phyloP scores from a whole-genome alignment of 1,140 invertebrate genomes.

The Drosophila parabipectinata region DNA sequence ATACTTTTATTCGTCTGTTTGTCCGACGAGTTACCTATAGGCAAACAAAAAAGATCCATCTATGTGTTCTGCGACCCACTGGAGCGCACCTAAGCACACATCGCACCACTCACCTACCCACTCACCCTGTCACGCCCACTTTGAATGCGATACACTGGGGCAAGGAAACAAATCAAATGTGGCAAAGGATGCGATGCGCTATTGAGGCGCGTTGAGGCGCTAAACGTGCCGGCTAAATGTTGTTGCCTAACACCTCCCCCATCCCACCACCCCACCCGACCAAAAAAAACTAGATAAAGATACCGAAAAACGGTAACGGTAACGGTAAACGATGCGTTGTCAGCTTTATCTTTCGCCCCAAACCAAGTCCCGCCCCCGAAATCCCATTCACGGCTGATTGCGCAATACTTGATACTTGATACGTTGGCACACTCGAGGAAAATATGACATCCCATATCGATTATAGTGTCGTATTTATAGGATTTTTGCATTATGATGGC shows the following conservation, averaged over 20 bases:
- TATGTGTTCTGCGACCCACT: conserved; percentile 6
- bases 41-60: conserved; percentile 11
- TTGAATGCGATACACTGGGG: neutral
- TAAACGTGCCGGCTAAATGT: conserved; percentile 69
- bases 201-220: conserved; percentile 45
- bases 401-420: conserved; percentile 15
- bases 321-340: conserved; percentile 20
- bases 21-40: conserved; percentile 11
- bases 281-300: conserved; percentile 15
- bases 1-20: conserved; percentile 6
- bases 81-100: conserved; percentile 41
- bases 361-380: neutral
- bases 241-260: conserved; percentile 15
- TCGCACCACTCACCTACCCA: conserved; percentile 7
- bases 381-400: conserved; percentile 17
- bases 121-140: neutral
- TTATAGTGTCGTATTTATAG: neutral
- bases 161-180: conserved; percentile 63
- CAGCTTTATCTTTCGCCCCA: conserved; percentile 15
- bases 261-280: neutral
- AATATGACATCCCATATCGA: neutral
- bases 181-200: conserved; percentile 36
- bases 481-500: neutral
- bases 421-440: conserved; percentile 5
- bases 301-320: conserved; percentile 16